Evolutionary conservation across 2,113 vertebrate genomes (phyloP).

Genomic region (Dasyornis broadbenti): DNA sequence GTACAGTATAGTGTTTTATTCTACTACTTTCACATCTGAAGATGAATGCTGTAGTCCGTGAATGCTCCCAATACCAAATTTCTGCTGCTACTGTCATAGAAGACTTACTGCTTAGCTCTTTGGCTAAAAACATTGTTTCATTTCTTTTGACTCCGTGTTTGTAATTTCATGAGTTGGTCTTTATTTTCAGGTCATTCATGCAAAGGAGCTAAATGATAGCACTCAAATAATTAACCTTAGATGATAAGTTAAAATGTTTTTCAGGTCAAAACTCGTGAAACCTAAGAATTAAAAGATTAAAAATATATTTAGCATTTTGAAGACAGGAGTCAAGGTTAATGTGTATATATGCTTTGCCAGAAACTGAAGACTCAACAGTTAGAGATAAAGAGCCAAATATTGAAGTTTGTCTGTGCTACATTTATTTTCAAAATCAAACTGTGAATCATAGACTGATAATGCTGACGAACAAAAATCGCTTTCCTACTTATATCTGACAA

Average conservation of each 20-base stretch:
- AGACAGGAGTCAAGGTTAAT: not conserved
- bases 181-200: not conserved
- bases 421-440: not conserved
- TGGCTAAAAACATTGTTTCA: not conserved
- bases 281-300: not conserved
- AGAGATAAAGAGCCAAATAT: not conserved
- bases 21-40: not conserved
- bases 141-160: not conserved
- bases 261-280: not conserved
- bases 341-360: not conserved
- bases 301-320: not conserved
- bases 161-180: not conserved
- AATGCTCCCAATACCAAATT: not conserved
- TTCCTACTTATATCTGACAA: not conserved
- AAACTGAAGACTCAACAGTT: not conserved
- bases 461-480: not conserved
- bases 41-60: accelerated
- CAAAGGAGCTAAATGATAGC: not conserved
- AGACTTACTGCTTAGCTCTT: not conserved
- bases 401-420: not conserved
- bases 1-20: not conserved
- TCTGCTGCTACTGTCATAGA: not conserved
- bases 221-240: not conserved
- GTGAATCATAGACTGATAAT: not conserved
- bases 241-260: not conserved